Evolutionary conservation across 1,140 invertebrate genomes (phyloP).

Genomic region (Heliconius hewitsoni): DNA sequence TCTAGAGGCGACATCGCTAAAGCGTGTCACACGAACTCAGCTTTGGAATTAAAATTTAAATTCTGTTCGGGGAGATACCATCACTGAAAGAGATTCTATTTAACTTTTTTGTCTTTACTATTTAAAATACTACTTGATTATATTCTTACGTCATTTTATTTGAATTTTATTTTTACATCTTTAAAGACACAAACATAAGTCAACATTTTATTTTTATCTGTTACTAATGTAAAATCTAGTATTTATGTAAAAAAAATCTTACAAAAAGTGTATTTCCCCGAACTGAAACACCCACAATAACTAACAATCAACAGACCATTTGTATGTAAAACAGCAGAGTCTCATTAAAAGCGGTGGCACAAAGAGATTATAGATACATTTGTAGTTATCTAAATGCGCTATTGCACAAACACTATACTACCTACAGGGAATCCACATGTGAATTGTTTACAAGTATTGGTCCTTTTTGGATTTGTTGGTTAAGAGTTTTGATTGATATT

Average conservation of each 20-base stretch:
- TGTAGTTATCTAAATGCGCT: background rate
- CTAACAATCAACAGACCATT: conserved; percentile 3
- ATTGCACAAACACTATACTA: background rate
- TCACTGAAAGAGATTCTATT: no score
- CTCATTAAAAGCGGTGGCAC: conserved; percentile 2
- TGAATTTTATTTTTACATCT: no score
- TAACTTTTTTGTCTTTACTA: no score
- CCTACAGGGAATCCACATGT: background rate
- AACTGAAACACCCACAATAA: conserved; percentile 6
- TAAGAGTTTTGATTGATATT: background rate
- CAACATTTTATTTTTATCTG: background rate
- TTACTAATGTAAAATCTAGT: background rate
- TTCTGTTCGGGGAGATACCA: background rate
- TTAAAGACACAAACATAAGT: no score
- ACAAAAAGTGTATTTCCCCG: background rate
- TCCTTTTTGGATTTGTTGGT: background rate
- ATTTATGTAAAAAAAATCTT: background rate
- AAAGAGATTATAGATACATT: conserved; percentile 6
- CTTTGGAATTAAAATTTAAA: conserved; percentile 3
- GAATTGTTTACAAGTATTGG: background rate
- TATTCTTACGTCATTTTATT: no score
- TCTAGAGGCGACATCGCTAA: conserved; percentile 9
- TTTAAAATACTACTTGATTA: no score
- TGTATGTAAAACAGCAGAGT: background rate
- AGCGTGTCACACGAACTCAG: background rate